These are phyloP conservation scores for Chrosomus eos DNA, from an alignment of 2,797 vertebrate genomes.

Conservation along the genomic window DNA sequence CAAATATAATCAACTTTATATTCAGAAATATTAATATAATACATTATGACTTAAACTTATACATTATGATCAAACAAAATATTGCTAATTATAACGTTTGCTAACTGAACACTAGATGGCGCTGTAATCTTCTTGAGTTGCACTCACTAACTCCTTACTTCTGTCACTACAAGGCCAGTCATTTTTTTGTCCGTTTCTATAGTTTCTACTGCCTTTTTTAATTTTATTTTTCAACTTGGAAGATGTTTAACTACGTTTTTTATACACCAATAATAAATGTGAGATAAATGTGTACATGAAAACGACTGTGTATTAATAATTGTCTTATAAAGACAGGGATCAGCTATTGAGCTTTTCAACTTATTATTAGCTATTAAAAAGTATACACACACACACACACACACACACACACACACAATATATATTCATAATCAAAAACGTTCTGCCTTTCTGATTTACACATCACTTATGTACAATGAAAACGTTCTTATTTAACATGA, in stretches of 20 bases:
- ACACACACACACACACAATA: too few relatives aligned
- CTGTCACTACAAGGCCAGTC: conserved; percentile 2
- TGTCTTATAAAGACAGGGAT: not conserved
- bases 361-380: not conserved
- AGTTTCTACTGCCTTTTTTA: not conserved
- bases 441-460: not conserved
- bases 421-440: too few relatives aligned
- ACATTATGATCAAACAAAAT: not conserved
- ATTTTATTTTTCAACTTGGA: not conserved
- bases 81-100: not conserved
- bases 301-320: not conserved
- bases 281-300: not conserved
- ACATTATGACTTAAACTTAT: not conserved
- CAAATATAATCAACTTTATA: not conserved
- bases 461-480: not conserved
- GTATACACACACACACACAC: too few relatives aligned
- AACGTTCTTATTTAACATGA: not conserved
- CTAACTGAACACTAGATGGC: conserved; percentile 29
- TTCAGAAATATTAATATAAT: not conserved
- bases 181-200: not conserved
- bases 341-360: not conserved
- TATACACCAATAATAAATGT: conserved; percentile 1
- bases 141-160: not conserved
- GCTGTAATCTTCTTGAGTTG: not conserved
- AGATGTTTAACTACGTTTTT: too few relatives aligned